phyloP scores from a whole-genome alignment of 2,888 invertebrate species.

The Rutpela maculata region DNA sequence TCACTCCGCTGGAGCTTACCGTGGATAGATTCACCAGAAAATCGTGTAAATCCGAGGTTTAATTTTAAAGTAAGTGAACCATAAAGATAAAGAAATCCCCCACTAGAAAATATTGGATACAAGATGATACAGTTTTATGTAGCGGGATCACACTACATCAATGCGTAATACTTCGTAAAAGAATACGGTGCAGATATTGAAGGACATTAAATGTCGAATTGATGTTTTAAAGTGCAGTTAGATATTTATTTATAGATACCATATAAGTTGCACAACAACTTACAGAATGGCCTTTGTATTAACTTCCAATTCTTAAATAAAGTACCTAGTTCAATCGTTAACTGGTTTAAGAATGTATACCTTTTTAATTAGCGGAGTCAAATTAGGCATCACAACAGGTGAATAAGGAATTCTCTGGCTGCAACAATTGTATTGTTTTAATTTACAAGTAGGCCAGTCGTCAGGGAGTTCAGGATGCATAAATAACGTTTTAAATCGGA shows the following conservation, averaged over 20 bases:
- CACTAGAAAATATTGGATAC: conserved; percentile 40
- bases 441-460: no score
- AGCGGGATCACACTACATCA: conserved; percentile 43
- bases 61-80: conserved; percentile 46
- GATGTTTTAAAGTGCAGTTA: conserved; percentile 20
- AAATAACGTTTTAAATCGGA: no score
- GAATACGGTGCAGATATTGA: conserved; percentile 17
- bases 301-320: neutral
- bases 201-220: conserved; percentile 10
- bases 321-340: no score
- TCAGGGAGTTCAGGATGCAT: no score
- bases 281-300: neutral
- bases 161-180: conserved; percentile 28
- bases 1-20: neutral
- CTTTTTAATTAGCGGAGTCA: no score
- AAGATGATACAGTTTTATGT: conserved; percentile 41
- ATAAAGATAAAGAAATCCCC: conserved; percentile 50
- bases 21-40: conserved; percentile 44
- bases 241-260: conserved; percentile 15
- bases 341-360: no score
- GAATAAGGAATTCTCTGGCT: no score
- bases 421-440: no score
- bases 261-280: neutral
- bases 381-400: no score
- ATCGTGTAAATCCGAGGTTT: conserved; percentile 43